phyloP scores from a whole-genome alignment of 2,113 vertebrate genomes.

The Cryptotis parvus region DNA sequence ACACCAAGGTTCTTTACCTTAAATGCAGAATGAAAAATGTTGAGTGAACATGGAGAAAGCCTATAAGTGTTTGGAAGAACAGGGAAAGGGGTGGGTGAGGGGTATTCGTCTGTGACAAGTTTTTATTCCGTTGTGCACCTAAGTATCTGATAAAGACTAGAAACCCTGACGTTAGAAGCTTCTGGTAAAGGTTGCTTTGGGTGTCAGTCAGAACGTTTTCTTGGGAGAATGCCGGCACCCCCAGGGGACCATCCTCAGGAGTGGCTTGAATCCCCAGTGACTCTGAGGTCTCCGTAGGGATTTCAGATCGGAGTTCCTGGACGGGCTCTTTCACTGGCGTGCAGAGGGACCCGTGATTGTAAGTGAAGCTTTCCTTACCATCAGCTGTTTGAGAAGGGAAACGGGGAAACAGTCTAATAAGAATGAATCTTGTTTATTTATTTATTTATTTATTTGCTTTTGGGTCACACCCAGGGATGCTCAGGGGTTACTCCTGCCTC shows the following conservation, averaged over 20 bases:
- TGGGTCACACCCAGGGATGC: too few relatives aligned
- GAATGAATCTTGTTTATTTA: conserved; percentile 49
- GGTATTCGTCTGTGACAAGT: neutral
- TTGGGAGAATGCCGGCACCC: neutral
- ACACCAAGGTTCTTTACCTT: neutral
- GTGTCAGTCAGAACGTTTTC: neutral
- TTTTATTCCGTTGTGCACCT: neutral
- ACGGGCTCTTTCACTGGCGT: neutral
- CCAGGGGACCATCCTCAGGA: neutral
- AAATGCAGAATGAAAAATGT: conserved; percentile 11
- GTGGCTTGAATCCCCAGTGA: neutral
- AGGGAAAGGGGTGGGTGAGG: too few relatives aligned
- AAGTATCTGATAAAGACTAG: neutral
- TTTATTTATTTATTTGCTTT: too few relatives aligned
- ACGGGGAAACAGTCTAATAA: neutral
- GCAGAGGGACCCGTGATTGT: too few relatives aligned
- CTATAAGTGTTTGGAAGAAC: neutral
- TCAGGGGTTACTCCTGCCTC: too few relatives aligned
- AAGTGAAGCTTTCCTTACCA: neutral
- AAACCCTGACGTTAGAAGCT: neutral
- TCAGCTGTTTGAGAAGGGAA: neutral
- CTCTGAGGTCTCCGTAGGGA: neutral
- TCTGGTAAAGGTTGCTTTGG: too few relatives aligned
- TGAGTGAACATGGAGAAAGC: neutral
- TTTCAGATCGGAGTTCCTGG: neutral